Conservation (phyloP, 2,113 vertebrate genomes). For the Phalacrocorax aristotelis region DNA sequence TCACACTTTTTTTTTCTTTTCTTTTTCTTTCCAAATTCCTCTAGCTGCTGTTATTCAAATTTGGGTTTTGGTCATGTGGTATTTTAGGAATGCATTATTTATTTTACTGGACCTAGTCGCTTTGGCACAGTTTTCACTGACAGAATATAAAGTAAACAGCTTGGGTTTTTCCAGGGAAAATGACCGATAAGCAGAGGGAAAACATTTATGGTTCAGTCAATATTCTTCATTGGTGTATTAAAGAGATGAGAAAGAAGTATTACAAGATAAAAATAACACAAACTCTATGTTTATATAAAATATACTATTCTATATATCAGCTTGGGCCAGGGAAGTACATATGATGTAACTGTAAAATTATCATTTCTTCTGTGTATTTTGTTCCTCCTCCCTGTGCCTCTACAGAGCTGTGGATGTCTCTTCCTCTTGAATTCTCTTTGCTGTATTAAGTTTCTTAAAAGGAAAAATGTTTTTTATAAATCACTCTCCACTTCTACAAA, state of each 20-base stretch:
- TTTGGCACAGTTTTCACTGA: not conserved
- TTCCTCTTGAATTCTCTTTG: conserved; percentile 21
- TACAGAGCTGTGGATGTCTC: not conserved
- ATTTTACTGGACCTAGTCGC: not conserved
- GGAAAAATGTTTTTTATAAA: not conserved
- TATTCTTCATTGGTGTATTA: not conserved
- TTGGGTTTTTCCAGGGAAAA: not conserved
- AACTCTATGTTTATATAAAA: conserved; percentile 26
- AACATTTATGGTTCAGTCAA: not conserved
- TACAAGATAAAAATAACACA: not conserved
- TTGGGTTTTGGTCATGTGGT: not conserved
- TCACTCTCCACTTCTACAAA: conserved; percentile 7
- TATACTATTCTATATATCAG: not conserved
- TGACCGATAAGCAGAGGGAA: not conserved
- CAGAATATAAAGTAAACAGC: not conserved
- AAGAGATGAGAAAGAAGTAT: not conserved
- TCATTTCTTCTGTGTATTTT: not conserved
- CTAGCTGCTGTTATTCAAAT: not conserved
- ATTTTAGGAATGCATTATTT: not conserved
- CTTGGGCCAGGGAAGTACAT: not conserved
- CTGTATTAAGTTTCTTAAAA: conserved; percentile 36
- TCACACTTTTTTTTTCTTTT: no score
- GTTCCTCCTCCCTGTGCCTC: not conserved
- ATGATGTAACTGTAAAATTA: not conserved
- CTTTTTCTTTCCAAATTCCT: not conserved